Evolutionary conservation across 2,113 vertebrate genomes (phyloP), one percentile per base, ranked within the genome.

Genomic region (Leiothrix lutea): DNA sequence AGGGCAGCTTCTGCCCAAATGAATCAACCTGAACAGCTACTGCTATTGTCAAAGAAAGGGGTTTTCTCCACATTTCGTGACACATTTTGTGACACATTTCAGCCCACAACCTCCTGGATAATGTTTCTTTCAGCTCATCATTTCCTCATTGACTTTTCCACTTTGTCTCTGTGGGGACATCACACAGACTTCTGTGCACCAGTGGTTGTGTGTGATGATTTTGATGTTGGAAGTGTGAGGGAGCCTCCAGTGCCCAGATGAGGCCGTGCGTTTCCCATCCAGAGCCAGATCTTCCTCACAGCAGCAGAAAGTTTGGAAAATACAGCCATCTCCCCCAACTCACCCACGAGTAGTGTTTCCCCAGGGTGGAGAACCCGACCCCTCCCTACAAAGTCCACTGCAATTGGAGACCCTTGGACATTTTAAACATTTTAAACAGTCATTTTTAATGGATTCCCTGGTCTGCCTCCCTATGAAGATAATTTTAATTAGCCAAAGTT

Each of bases 281-380:
- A 60, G 70, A 26, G 45, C 4, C 53, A 85, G 38, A 29, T 61
- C 36, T 51, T 82, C 66, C 57, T 72, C 66, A 72, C 24, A 72
- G 57, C 44, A 80, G 36, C 31, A 72, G 28, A 79, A 47, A 85
- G 54, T 73, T 35, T 65, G 56, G 42, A 29, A 20, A 80, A 85
- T 9, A 7, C 28, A 40, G 21, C 17, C 24, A 36, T n/a, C 18
- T 87, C 36, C 36, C 54, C 26, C 31, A 51, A 3, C 61, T 29
- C 35, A 57, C 12, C 35, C 5, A 25, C 17, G 61, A 91, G 61
- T 54, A 67, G 24, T 12, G 29, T 36, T 62, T 81, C 56, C 22
- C 26, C 36, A n/a, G 28, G 10, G 36, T 28, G 40, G 35, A 74
- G 51, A 93, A 44, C 14, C 0, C 0, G 1, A 47, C 21, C 9